These are phyloP conservation scores for Leptinotarsa tumamoca DNA, from an alignment of 2,888 invertebrate species.

Conservation along the genomic window DNA sequence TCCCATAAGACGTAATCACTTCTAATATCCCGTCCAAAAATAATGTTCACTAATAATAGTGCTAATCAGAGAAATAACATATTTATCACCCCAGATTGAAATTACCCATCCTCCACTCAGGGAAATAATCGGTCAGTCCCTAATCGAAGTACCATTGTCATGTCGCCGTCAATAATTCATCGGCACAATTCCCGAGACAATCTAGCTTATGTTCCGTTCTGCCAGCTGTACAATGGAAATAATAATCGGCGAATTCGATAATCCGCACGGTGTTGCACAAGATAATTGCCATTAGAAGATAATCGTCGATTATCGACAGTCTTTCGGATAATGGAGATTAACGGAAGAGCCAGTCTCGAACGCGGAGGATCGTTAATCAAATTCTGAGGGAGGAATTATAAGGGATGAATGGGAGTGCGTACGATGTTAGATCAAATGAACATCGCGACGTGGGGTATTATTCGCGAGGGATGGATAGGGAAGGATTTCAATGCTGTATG, in stretches of 20 bases:
- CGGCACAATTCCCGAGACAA: conserved; percentile 22
- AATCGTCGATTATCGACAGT: conserved; percentile 26
- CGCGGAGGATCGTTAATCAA: conserved; percentile 1
- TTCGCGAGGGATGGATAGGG: too few relatives aligned
- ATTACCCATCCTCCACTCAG: background rate
- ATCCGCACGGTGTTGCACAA: conserved; percentile 39
- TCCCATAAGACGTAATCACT: too few relatives aligned
- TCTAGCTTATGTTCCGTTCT: conserved; percentile 24
- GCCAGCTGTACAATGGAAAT: conserved; percentile 40
- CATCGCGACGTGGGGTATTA: background rate
- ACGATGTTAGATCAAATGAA: background rate
- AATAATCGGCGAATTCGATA: conserved; percentile 43
- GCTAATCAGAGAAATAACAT: background rate
- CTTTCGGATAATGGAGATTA: conserved; percentile 11
- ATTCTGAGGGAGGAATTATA: background rate
- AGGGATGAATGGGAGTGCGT: background rate
- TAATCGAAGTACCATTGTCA: background rate
- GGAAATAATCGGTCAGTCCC: background rate
- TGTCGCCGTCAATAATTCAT: background rate
- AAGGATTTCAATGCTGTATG: too few relatives aligned
- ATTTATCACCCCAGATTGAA: background rate
- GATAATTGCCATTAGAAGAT: conserved; percentile 42
- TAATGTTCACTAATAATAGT: too few relatives aligned
- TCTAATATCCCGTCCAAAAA: too few relatives aligned
- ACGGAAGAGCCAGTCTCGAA: background rate